Evolutionary conservation across 2,888 invertebrate genomes (phyloP).

Genomic region (Brachyptera putata): DNA sequence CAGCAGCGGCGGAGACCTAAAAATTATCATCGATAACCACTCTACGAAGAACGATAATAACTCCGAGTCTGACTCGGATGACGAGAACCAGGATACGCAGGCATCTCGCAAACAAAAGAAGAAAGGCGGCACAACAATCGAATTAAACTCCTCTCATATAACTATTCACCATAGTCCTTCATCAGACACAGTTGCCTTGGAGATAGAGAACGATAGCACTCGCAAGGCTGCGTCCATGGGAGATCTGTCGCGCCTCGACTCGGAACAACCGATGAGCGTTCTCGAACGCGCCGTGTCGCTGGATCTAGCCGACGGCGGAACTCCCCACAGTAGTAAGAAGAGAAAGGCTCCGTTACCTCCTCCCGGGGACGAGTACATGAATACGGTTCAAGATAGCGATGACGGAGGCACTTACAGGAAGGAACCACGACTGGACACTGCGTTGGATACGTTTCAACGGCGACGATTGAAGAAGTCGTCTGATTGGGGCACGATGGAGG

Average conservation of each 20-base stretch:
- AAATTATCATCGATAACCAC: neutral
- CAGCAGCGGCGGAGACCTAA: neutral
- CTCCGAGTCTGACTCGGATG: slow-evolving; percentile 48
- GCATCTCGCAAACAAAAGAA: slow-evolving; percentile 32
- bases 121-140: slow-evolving; percentile 58
- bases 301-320: slow-evolving; percentile 56
- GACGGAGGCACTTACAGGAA: slow-evolving; percentile 37
- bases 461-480: slow-evolving; percentile 67
- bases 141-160: slow-evolving; percentile 68
- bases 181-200: slow-evolving; percentile 17
- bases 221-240: slow-evolving; percentile 75
- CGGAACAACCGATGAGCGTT: slow-evolving; percentile 38
- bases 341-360: slow-evolving; percentile 57
- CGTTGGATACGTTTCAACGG: slow-evolving; percentile 60
- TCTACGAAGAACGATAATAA: neutral
- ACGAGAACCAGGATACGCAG: slow-evolving; percentile 14
- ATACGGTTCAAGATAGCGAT: slow-evolving; percentile 42
- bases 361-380: slow-evolving; percentile 35
- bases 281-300: slow-evolving; percentile 73
- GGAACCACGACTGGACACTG: slow-evolving; percentile 46
- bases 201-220: slow-evolving; percentile 53
- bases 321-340: slow-evolving; percentile 49
- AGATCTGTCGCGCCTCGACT: slow-evolving; percentile 66
- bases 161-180: slow-evolving; percentile 61
- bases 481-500: slow-evolving; percentile 72